phyloP scores from a whole-genome alignment of 2,797 vertebrate species.

The Hoplostethus atlanticus region DNA sequence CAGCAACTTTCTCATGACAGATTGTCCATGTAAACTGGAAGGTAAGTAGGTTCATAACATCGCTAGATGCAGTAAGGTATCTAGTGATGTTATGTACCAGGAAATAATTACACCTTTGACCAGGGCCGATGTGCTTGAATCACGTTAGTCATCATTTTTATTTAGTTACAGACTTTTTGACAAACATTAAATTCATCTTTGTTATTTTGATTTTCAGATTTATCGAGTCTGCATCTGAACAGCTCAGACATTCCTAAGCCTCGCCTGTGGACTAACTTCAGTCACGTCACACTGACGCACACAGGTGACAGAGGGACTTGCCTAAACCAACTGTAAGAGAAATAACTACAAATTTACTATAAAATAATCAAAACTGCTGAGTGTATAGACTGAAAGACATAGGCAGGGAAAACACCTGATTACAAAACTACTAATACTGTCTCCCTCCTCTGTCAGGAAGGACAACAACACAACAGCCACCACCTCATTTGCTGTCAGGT shows the following conservation, averaged over 20 bases:
- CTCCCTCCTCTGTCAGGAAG: neutral
- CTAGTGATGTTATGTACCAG: too few relatives aligned
- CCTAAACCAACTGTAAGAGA: neutral
- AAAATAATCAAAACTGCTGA: neutral
- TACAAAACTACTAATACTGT: neutral
- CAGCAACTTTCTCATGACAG: neutral
- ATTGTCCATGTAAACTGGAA: neutral
- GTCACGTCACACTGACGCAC: neutral
- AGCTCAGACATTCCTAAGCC: neutral
- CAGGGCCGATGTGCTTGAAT: too few relatives aligned
- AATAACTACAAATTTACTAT: too few relatives aligned
- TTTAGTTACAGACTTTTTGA: neutral
- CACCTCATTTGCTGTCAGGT: neutral
- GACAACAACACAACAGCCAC: neutral
- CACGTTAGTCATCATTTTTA: neutral
- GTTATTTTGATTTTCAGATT: neutral
- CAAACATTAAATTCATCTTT: neutral
- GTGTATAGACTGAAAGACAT: conserved; percentile 4
- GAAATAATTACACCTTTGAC: too few relatives aligned
- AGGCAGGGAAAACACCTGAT: neutral
- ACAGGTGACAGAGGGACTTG: neutral
- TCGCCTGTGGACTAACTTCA: neutral
- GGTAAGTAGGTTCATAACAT: too few relatives aligned
- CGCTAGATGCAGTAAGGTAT: too few relatives aligned
- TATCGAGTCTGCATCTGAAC: neutral